Conservation (phyloP, 1,140 invertebrate species). For the Drosophila ironensis region DNA sequence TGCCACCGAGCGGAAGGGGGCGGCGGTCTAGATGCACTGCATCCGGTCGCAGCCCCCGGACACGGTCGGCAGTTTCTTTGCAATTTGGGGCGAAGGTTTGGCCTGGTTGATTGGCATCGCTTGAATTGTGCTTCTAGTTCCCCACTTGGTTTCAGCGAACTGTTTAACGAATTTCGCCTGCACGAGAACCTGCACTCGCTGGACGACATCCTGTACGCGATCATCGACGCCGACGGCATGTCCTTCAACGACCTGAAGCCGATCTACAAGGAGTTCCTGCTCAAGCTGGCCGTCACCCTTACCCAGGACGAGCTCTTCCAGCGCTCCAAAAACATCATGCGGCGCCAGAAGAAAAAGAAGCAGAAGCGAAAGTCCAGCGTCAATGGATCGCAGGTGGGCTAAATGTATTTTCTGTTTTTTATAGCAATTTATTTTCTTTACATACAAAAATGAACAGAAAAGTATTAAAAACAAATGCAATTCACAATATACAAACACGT, state of each 20-base stretch:
- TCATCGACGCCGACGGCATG: constrained; percentile 95
- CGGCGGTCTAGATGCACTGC: background rate
- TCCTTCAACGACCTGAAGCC: constrained; percentile 95
- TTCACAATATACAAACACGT: too few relatives aligned
- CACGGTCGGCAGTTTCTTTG: constrained; percentile 46
- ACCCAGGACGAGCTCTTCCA: constrained; percentile 95
- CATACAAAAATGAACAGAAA: too few relatives aligned
- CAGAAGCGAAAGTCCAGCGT: constrained; percentile 83
- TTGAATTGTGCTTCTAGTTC: constrained; percentile 84
- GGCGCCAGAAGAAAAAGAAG: constrained; percentile 88
- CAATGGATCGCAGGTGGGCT: constrained; percentile 57
- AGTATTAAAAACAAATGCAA: too few relatives aligned
- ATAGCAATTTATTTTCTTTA: too few relatives aligned
- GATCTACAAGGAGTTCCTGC: constrained; percentile 93
- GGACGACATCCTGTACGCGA: constrained; percentile 93
- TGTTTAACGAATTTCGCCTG: constrained; percentile 91
- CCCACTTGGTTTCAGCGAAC: constrained; percentile 90
- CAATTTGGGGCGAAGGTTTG: constrained; percentile 64
- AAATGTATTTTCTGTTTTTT: too few relatives aligned
- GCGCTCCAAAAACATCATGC: constrained; percentile 94
- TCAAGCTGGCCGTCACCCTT: constrained; percentile 92
- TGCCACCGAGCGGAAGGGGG: constrained; percentile 25
- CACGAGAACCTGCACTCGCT: constrained; percentile 93
- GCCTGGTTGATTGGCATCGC: constrained; percentile 74
- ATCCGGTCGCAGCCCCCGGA: constrained; percentile 23